A percentile compares a stretch with the other conserved stretches of the same genome.
phyloP scores from a whole-genome alignment of 2,888 invertebrate genomes.

The Apamea monoglypha region DNA sequence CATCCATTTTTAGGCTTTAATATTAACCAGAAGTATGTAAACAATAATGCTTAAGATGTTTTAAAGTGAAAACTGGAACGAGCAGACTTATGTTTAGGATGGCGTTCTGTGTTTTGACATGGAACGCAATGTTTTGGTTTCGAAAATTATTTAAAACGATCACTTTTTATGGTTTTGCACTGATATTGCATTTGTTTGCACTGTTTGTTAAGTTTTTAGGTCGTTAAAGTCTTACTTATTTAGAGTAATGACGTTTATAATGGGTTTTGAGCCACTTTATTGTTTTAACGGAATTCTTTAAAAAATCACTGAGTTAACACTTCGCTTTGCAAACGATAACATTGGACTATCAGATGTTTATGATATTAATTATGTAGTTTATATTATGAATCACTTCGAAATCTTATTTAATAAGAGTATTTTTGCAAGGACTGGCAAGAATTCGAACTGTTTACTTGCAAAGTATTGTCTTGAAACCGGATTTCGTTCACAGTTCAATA shows the following conservation, averaged over 20 bases:
- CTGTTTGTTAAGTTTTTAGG: too few species aligned
- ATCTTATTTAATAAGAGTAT: neutral
- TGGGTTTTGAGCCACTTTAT: neutral
- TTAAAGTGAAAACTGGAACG: neutral
- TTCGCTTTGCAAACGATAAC: neutral
- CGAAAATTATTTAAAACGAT: neutral
- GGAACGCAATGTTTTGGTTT: neutral
- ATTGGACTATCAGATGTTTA: neutral
- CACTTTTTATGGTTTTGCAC: neutral
- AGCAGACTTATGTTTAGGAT: neutral
- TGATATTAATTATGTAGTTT: neutral
- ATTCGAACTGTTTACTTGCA: too few species aligned
- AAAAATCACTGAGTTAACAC: neutral
- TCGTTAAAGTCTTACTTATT: too few species aligned
- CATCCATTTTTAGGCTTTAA: too few species aligned
- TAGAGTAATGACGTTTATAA: neutral
- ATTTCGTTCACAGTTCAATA: too few species aligned
- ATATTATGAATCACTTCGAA: neutral
- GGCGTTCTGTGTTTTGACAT: neutral
- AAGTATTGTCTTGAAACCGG: too few species aligned
- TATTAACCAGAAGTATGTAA: neutral
- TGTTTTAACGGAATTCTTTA: too few species aligned
- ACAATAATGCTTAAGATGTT: neutral
- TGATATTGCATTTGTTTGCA: neutral
- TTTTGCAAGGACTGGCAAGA: neutral